Conservation (phyloP, 2,797 vertebrate genomes). For the Poeciliopsis presidionis region DNA sequence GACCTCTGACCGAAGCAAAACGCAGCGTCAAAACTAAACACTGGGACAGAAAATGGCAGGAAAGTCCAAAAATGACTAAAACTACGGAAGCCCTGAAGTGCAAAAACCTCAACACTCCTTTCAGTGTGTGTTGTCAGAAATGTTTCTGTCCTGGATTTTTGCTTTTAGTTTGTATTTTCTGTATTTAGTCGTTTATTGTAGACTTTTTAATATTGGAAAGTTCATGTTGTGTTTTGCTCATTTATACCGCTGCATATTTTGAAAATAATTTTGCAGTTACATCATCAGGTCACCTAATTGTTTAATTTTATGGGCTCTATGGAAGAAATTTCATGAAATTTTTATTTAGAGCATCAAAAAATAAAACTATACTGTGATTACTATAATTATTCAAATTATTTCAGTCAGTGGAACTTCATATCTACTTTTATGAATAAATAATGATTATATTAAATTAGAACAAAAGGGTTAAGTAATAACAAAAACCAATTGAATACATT, state of each 20-base stretch:
- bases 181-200: not conserved
- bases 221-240: not conserved
- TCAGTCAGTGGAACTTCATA: not conserved
- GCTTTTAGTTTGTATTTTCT: not conserved
- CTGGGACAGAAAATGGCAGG: not conserved
- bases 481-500: no score
- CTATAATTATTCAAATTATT: not conserved
- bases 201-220: not conserved
- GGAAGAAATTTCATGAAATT: not conserved
- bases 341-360: not conserved
- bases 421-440: not conserved
- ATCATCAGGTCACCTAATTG: not conserved
- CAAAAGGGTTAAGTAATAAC: no score
- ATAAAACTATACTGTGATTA: not conserved
- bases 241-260: not conserved
- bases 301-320: not conserved
- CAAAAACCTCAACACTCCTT: not conserved
- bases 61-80: not conserved
- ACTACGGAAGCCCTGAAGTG: not conserved
- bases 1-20: conserved; percentile 34
- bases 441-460: no score
- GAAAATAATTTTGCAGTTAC: not conserved
- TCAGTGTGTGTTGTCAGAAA: not conserved
- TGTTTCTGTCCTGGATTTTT: not conserved
- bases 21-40: no score